These are phyloP conservation scores for Alligator mississippiensis DNA, from an alignment of 2,113 vertebrate genomes.

Conservation along the genomic window DNA sequence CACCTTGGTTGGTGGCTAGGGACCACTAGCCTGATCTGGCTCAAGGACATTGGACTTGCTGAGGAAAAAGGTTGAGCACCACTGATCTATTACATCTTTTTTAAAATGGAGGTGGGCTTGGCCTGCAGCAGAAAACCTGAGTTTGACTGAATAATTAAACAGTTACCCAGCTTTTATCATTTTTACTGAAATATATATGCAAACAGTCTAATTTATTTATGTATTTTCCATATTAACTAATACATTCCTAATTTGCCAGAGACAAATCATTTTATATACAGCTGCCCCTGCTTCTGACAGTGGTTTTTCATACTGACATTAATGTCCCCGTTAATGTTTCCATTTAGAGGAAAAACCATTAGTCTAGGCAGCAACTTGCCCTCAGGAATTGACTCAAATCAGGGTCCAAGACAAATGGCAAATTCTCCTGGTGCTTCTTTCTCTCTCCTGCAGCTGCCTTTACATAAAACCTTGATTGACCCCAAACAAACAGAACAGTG, in stretches of 20 bases:
- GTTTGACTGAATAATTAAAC: neutral
- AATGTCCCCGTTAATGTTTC: too few relatives aligned
- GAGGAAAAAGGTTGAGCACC: too few relatives aligned
- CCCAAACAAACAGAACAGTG: neutral
- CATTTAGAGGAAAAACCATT: too few relatives aligned
- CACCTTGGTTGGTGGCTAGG: too few relatives aligned
- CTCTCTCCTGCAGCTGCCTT: neutral
- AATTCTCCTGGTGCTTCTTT: neutral
- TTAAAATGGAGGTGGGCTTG: neutral
- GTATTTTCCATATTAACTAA: slow-evolving; percentile 30
- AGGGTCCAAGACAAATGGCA: neutral
- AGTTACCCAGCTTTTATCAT: neutral
- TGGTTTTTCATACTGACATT: too few relatives aligned
- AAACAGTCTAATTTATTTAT: slow-evolving; percentile 25
- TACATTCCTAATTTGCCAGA: neutral
- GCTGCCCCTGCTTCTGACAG: neutral
- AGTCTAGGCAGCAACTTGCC: too few relatives aligned
- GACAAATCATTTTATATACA: neutral
- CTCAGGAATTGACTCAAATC: neutral
- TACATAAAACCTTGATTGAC: neutral
- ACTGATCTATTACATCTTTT: neutral
- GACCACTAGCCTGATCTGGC: too few relatives aligned
- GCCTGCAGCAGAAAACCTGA: neutral
- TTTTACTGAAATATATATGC: neutral
- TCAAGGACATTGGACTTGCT: too few relatives aligned